Conservation (phyloP, 1,140 invertebrate genomes). For the Coptotermes formosanus region DNA sequence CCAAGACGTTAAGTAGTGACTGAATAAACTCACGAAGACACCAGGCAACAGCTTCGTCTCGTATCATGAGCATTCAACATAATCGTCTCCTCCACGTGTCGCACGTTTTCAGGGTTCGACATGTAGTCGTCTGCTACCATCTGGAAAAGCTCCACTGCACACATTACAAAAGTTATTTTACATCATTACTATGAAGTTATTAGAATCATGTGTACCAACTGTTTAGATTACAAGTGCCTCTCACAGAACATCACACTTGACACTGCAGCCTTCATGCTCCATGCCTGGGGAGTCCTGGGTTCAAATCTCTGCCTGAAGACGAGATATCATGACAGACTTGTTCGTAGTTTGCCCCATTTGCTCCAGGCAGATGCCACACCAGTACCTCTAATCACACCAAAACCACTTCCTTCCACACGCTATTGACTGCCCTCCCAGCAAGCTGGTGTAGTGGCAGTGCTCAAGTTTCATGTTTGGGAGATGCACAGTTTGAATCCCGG, state of each 20-base stretch:
- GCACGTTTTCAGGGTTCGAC: constrained; percentile 41
- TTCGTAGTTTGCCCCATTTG: too few relatives aligned
- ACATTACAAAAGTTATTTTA: background rate
- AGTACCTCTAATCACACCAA: too few relatives aligned
- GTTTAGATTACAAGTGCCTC: background rate
- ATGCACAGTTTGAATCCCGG: too few relatives aligned
- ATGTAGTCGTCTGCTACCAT: constrained; percentile 45
- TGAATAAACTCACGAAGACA: background rate
- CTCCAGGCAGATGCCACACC: too few relatives aligned
- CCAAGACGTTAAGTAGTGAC: background rate
- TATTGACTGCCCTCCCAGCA: too few relatives aligned
- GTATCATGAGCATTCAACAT: constrained; percentile 37
- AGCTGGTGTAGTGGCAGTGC: too few relatives aligned
- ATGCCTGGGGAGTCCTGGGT: too few relatives aligned
- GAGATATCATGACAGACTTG: too few relatives aligned
- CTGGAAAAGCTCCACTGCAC: constrained; percentile 50
- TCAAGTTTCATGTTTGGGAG: too few relatives aligned
- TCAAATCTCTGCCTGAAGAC: too few relatives aligned
- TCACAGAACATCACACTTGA: background rate
- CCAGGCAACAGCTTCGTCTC: constrained; percentile 40
- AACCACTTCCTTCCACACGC: too few relatives aligned
- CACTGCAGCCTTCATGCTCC: background rate
- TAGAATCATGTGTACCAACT: background rate
- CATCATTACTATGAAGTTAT: background rate
- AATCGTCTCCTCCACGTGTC: constrained; percentile 40